These are phyloP conservation scores for Forbesichthys papilliferus DNA, from an alignment of 2,113 vertebrate genomes.

Conservation along the genomic window DNA sequence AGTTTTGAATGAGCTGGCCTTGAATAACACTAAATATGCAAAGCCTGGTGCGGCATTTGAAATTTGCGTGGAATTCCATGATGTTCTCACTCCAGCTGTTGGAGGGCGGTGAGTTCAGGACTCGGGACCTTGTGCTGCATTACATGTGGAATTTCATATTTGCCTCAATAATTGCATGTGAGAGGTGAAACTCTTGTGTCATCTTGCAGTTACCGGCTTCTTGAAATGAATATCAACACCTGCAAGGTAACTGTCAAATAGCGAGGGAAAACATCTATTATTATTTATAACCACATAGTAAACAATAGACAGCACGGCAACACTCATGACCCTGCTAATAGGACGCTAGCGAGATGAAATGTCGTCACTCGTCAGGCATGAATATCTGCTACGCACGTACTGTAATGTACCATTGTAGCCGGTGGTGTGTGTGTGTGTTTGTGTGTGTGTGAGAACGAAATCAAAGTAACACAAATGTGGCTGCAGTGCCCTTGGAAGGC, in stretches of 20 bases:
- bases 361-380: constrained; percentile 26
- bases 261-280: constrained; percentile 48
- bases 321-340: constrained; percentile 13
- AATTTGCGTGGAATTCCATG: constrained; percentile 68
- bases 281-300: constrained; percentile 47
- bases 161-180: constrained; percentile 70
- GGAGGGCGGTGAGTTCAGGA: constrained; percentile 63
- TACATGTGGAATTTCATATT: constrained; percentile 68
- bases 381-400: no score
- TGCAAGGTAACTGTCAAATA: constrained; percentile 52
- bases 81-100: constrained; percentile 61
- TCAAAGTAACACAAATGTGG: constrained; percentile 60
- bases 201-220: constrained; percentile 47
- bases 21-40: constrained; percentile 75
- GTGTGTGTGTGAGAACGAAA: constrained; percentile 31
- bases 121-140: constrained; percentile 69
- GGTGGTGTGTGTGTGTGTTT: neutral
- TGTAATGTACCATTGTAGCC: constrained; percentile 37
- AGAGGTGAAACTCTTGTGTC: constrained; percentile 59
- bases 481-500: constrained; percentile 60
- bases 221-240: constrained; percentile 66
- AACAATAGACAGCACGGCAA: constrained; percentile 30
- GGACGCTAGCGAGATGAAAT: no score
- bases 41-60: constrained; percentile 69
- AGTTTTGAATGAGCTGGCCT: constrained; percentile 71